These are phyloP conservation scores for Peromyscus leucopus DNA, from an alignment of 2,113 vertebrate species.

Conservation along the genomic window DNA sequence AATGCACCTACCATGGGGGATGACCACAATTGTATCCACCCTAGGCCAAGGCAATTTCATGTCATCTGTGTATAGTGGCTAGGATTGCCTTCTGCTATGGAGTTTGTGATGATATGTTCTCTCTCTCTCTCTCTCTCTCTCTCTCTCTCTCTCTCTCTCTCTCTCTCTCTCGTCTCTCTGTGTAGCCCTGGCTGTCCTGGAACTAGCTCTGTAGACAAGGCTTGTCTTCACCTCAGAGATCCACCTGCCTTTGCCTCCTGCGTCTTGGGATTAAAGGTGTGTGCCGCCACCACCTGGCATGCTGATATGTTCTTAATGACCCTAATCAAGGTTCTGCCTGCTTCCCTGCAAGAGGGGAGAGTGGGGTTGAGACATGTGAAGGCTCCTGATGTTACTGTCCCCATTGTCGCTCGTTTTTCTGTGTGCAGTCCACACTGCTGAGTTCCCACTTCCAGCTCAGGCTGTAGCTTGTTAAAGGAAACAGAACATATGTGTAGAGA, in stretches of 20 bases:
- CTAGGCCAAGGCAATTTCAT: fast-evolving
- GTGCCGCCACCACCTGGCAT: no score
- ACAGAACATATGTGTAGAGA: fast-evolving
- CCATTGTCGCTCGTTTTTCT: fast-evolving
- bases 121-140: no score
- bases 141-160: no score
- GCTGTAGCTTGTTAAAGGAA: background rate
- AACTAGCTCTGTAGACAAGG: no score
- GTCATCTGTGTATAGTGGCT: fast-evolving
- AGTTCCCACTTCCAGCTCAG: background rate
- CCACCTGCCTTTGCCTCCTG: no score
- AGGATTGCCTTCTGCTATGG: fast-evolving
- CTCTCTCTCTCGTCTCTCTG: no score
- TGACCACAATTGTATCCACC: fast-evolving
- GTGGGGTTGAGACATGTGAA: fast-evolving
- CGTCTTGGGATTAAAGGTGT: no score
- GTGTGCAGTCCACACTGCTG: fast-evolving
- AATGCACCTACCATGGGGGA: background rate
- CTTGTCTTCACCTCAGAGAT: no score
- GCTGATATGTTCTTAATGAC: background rate
- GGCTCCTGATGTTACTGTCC: fast-evolving
- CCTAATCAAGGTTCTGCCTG: background rate
- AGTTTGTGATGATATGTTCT: no score
- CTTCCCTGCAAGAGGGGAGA: fast-evolving
- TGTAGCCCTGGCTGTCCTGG: no score